These are phyloP conservation scores for Pectinophora gossypiella DNA, from an alignment of 1,140 invertebrate species.

Conservation along the genomic window DNA sequence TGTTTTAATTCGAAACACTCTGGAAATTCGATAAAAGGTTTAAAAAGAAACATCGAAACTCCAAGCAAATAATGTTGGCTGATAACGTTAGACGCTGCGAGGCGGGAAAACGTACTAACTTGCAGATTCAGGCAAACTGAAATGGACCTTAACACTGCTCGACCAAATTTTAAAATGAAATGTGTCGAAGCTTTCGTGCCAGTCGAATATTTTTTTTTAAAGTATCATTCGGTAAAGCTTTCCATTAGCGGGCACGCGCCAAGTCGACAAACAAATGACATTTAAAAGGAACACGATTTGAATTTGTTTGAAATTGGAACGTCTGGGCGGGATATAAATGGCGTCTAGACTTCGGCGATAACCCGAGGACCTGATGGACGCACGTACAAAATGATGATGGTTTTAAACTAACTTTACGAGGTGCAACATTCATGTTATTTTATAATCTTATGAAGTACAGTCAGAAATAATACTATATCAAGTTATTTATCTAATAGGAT, in stretches of 20 bases:
- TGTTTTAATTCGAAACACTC: conserved; percentile 62
- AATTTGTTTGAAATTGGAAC: conserved; percentile 62
- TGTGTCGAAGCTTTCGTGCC: conserved; percentile 27
- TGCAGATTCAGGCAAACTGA: conserved; percentile 10
- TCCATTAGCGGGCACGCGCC: conserved; percentile 70
- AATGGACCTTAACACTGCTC: conserved; percentile 12
- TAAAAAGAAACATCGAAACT: conserved; percentile 36
- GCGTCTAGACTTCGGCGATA: conserved; percentile 51
- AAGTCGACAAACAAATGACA: conserved; percentile 67
- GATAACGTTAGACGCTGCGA: conserved; percentile 54
- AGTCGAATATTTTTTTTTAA: conserved; percentile 39
- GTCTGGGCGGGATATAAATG: conserved; percentile 57
- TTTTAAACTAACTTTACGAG: background rate
- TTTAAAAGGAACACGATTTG: conserved; percentile 63
- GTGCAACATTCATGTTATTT: too few species aligned
- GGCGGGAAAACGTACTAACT: conserved; percentile 16
- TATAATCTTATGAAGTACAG: too few species aligned
- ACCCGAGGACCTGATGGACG: background rate
- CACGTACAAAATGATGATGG: background rate
- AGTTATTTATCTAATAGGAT: too few species aligned
- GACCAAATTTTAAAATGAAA: conserved; percentile 20
- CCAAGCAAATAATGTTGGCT: conserved; percentile 52
- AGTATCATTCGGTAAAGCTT: conserved; percentile 55
- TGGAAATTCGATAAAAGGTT: conserved; percentile 53
- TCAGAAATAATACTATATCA: too few species aligned